Evolutionary conservation across 1,140 invertebrate genomes (phyloP).

Genomic region (Helicoverpa zea): DNA sequence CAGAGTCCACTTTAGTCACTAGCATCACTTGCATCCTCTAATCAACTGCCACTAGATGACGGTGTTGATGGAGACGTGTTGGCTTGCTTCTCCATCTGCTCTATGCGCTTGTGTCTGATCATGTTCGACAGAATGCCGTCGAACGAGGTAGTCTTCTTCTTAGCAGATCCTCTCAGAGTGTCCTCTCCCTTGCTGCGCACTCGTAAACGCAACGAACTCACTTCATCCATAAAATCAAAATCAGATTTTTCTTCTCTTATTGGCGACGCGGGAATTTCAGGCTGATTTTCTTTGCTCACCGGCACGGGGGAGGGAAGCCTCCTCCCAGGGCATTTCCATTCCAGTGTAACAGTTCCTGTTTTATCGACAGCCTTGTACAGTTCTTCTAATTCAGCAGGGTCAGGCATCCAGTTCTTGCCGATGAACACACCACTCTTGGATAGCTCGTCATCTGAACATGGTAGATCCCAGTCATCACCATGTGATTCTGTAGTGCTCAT

Average conservation of each 20-base stretch:
- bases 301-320: slow-evolving; percentile 86
- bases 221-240: slow-evolving; percentile 93
- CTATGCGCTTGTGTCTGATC: slow-evolving; percentile 89
- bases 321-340: slow-evolving; percentile 90
- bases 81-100: slow-evolving; percentile 87
- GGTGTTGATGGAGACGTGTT: slow-evolving; percentile 67
- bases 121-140: slow-evolving; percentile 92
- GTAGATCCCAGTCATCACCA: slow-evolving; percentile 86
- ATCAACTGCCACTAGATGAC: slow-evolving; percentile 61
- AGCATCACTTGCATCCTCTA: slow-evolving; percentile 5
- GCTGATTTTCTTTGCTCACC: slow-evolving; percentile 78
- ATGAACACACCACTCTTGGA: slow-evolving; percentile 72
- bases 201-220: slow-evolving; percentile 89
- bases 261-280: slow-evolving; percentile 75
- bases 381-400: slow-evolving; percentile 86
- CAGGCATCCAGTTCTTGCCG: slow-evolving; percentile 81
- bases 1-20: slow-evolving; percentile 2
- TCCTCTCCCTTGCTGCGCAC: slow-evolving; percentile 89
- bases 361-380: slow-evolving; percentile 88
- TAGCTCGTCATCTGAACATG: slow-evolving; percentile 89
- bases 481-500: slow-evolving; percentile 77
- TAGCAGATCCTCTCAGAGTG: slow-evolving; percentile 90
- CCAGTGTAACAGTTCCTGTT: slow-evolving; percentile 86
- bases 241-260: slow-evolving; percentile 89
- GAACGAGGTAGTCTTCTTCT: slow-evolving; percentile 92